Evolutionary conservation across 2,113 vertebrate genomes (phyloP).

Genomic region (Bos indicus): DNA sequence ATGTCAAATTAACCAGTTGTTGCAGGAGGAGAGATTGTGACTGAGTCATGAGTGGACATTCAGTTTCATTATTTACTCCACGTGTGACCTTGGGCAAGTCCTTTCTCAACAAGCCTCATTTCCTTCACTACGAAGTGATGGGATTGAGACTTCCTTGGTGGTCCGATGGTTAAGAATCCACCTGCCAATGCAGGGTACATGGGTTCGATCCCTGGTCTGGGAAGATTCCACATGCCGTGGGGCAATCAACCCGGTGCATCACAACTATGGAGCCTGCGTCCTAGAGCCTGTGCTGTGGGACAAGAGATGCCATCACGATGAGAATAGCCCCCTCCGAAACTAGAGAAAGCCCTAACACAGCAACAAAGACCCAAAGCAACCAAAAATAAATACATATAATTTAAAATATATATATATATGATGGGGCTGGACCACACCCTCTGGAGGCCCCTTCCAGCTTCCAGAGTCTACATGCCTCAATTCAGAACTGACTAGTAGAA

Average conservation of each 20-base stretch:
- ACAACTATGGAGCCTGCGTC: too few relatives aligned
- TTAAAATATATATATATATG: too few relatives aligned
- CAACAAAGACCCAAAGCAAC: not conserved
- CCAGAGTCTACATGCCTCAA: not conserved
- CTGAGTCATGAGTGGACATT: accelerated
- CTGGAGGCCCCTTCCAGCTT: not conserved
- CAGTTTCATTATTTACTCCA: not conserved
- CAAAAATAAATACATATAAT: not conserved
- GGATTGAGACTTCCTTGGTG: not conserved
- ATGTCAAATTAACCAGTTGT: not conserved
- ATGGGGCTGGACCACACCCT: accelerated
- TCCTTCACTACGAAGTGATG: not conserved
- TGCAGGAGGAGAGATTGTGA: accelerated
- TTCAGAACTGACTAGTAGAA: not conserved
- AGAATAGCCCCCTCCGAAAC: not conserved
- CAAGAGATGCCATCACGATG: not conserved
- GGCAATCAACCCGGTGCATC: not conserved
- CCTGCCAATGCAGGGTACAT: not conserved
- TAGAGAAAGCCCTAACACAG: not conserved
- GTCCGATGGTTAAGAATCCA: not conserved
- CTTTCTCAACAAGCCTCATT: not conserved
- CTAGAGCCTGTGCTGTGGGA: not conserved
- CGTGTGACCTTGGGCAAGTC: accelerated
- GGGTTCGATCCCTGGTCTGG: not conserved
- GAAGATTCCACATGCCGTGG: not conserved